These are phyloP conservation scores for Arnoldichthys spilopterus DNA, from an alignment of 2,797 vertebrate genomes.

Conservation along the genomic window DNA sequence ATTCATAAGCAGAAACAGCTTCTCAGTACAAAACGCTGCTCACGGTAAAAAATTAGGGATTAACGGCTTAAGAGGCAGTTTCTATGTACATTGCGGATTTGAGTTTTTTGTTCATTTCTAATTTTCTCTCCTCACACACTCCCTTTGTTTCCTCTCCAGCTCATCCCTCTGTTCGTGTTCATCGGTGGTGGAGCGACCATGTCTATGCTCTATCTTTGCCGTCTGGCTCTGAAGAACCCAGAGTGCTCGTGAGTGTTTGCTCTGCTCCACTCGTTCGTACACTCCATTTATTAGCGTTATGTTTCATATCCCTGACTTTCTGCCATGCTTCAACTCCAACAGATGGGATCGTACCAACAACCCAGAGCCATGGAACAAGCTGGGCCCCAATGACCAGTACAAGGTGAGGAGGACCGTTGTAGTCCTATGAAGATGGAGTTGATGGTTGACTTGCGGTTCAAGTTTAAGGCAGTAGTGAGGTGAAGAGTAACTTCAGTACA, in stretches of 20 bases:
- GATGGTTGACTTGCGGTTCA: too few species aligned
- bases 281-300: background rate
- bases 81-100: too few species aligned
- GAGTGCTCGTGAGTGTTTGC: conserved; percentile 83
- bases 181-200: conserved; percentile 85
- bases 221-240: conserved; percentile 87
- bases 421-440: too few species aligned
- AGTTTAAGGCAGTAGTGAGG: too few species aligned
- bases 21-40: too few species aligned
- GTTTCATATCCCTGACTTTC: background rate
- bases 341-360: conserved; percentile 97
- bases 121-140: too few species aligned
- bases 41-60: too few species aligned
- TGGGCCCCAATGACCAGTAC: conserved; percentile 86
- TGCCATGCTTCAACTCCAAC: conserved; percentile 5
- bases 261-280: background rate
- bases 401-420: conserved; percentile 80
- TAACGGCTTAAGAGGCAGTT: too few species aligned
- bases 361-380: conserved; percentile 94
- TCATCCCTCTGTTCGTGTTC: conserved; percentile 93
- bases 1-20: too few species aligned
- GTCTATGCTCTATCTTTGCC: conserved; percentile 79
- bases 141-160: conserved; percentile 65
- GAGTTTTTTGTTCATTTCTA: too few species aligned
- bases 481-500: too few species aligned